Conservation (phyloP, 92 coral and sea anemone species). For the Phymanthus crucifer region DNA sequence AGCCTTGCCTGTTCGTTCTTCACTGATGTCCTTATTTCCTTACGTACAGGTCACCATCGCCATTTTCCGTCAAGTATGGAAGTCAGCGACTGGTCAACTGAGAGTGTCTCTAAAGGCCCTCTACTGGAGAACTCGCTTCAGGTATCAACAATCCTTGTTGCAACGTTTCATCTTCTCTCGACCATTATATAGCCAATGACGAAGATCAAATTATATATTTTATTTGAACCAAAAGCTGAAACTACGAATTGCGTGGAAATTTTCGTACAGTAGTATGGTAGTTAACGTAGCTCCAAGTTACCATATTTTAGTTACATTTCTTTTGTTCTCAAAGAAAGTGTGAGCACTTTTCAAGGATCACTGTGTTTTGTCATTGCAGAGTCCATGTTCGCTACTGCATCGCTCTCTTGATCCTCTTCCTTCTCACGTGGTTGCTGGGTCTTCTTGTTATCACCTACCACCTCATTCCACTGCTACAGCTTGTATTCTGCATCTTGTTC, state of each 20-base stretch:
- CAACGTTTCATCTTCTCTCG: no score
- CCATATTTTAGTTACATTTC: no score
- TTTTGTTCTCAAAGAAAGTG: no score
- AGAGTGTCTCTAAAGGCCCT: slow-evolving; percentile 61
- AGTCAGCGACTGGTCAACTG: slow-evolving; percentile 58
- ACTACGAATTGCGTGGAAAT: no score
- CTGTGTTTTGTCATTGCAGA: slow-evolving; percentile 23
- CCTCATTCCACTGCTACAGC: slow-evolving; percentile 11
- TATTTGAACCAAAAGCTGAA: no score
- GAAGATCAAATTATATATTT: no score
- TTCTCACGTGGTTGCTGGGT: slow-evolving; percentile 76
- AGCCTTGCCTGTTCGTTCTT: not conserved
- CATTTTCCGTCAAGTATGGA: slow-evolving; percentile 70
- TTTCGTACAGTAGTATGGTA: no score
- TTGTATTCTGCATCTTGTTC: slow-evolving; percentile 65
- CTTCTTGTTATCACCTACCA: slow-evolving; percentile 55
- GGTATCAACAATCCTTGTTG: slow-evolving; percentile 40
- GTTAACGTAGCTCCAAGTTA: no score
- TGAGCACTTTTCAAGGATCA: not conserved
- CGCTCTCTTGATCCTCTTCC: slow-evolving; percentile 61
- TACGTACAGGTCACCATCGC: slow-evolving; percentile 44
- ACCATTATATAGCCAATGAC: no score
- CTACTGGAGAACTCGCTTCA: slow-evolving; percentile 77
- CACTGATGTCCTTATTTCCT: not conserved
- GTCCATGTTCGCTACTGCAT: slow-evolving; percentile 77